These are phyloP conservation scores for Heteromyza rotundicornis DNA, from an alignment of 2,888 invertebrate genomes.

Conservation along the genomic window DNA sequence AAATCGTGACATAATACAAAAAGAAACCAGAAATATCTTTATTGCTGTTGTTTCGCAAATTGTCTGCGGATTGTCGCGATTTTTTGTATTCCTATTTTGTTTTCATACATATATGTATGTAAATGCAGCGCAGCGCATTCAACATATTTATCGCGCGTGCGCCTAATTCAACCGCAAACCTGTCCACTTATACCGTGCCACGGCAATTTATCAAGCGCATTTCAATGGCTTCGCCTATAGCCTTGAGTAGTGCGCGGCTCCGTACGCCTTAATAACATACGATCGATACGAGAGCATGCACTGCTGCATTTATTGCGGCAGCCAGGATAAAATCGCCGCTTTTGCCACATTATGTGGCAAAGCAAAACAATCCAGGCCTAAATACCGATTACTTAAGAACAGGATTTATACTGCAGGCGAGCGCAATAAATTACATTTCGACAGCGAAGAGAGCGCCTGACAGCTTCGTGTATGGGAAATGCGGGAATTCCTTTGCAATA, in stretches of 20 bases:
- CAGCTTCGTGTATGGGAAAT: no score
- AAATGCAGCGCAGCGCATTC: no score
- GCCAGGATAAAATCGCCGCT: not conserved
- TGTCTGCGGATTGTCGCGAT: no score
- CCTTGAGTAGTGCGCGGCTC: not conserved
- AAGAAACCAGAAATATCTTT: no score
- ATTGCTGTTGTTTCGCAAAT: no score
- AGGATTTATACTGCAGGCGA: not conserved
- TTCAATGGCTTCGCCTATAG: not conserved
- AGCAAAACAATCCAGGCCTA: not conserved
- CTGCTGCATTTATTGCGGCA: no score
- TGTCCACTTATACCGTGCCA: not conserved
- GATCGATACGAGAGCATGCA: not conserved
- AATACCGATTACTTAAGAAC: not conserved
- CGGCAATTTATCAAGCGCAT: not conserved
- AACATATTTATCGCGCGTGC: not conserved
- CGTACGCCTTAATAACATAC: not conserved
- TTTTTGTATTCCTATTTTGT: no score
- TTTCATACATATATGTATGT: no score
- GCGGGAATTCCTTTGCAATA: no score
- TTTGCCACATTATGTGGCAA: not conserved
- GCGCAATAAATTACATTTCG: not conserved
- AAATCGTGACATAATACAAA: no score
- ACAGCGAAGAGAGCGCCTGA: no score
- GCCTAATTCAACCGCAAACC: not conserved